Base-by-base conservation (phyloP, 2,797 vertebrate species). In the Rachycentron canadum region DNA sequence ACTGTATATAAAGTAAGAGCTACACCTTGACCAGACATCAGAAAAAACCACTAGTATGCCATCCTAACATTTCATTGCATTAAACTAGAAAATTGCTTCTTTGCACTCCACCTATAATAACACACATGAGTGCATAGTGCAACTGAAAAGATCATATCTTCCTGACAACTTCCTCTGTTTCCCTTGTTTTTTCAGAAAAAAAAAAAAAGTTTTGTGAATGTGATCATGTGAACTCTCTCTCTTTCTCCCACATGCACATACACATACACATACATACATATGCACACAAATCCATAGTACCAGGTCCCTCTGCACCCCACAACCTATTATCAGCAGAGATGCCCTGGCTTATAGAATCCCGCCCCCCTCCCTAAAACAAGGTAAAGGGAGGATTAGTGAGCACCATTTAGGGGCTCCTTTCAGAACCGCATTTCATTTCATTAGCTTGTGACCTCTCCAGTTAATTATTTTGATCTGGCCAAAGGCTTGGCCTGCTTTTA, bases 391-490 rank as follows among this genome's bases (percentile, higher is more conserved):
- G 95, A 95, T 96, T 96, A 96, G 93, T 73, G 86, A 83, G 90
- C 81, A 91, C 92, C 90, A 93, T 94, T 95, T 94, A 91, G 86
- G 84, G 89, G 63, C 72, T 93, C 86, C 86, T 91, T 94, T 93
- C 94, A 93, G 84, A n/a, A 64, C 84, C 62, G 80, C 90, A 89
- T 94, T 95, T 95, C 90, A 94, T 95, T 94, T 94, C 92, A 94
- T 95, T 95, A 95, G 94, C 93, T 94, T 94, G 93, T 95, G 94
- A 96, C 95, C 95, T 94, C 93, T 94, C 88, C 90, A 95, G 94
- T 95, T 95, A 95, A 96, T 95, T 95, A 96, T 95, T 94, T 94
- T 95, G 94, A 95, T 95, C 94, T 94, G 95, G 92, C 95, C 92
- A 93, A 94, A 95, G 93, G 88, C 93, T 87, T 78, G 93, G 90